Percentiles rank a stretch among this genome's conserved stretches.
phyloP scores from a whole-genome alignment of 2,113 vertebrate species.

The Cyanocitta stelleri region DNA sequence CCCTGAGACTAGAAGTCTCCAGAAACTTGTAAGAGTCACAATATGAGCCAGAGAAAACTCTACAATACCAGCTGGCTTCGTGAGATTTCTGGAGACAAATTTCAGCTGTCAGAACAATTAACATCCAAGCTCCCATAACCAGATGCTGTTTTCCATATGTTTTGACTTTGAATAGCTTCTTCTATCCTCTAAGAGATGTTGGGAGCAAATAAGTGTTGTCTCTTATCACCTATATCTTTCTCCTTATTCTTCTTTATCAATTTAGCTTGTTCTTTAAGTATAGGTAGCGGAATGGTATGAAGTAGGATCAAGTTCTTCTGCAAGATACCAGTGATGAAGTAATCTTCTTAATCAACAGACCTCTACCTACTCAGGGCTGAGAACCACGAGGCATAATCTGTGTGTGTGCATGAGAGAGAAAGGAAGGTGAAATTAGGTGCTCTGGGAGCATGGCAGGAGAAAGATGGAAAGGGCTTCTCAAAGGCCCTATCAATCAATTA shows the following conservation, averaged over 20 bases:
- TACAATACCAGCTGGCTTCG: conserved; percentile 12
- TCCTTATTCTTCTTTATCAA: neutral
- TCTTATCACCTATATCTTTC: neutral
- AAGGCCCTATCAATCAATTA: neutral
- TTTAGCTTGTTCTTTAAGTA: neutral
- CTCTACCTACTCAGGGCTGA: neutral
- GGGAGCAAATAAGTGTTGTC: neutral
- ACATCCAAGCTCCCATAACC: conserved; percentile 22
- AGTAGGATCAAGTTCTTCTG: neutral
- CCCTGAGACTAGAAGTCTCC: conserved; percentile 13
- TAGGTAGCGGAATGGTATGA: neutral
- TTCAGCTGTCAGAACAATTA: conserved; percentile 45
- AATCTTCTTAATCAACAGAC: neutral
- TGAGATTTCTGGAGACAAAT: conserved; percentile 32
- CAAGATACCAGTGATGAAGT: neutral
- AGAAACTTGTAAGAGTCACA: conserved; percentile 28
- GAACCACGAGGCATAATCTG: neutral
- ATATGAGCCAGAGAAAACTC: conserved; percentile 19
- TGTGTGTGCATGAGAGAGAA: neutral
- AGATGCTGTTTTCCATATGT: conserved; percentile 46
- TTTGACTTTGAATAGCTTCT: conserved; percentile 31
- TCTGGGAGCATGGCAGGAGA: neutral
- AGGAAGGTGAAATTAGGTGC: neutral
- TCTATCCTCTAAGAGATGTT: neutral
- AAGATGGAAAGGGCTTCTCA: neutral